Evolutionary conservation across 1,140 invertebrate genomes (phyloP).

Genomic region (Araneus ventricosus): DNA sequence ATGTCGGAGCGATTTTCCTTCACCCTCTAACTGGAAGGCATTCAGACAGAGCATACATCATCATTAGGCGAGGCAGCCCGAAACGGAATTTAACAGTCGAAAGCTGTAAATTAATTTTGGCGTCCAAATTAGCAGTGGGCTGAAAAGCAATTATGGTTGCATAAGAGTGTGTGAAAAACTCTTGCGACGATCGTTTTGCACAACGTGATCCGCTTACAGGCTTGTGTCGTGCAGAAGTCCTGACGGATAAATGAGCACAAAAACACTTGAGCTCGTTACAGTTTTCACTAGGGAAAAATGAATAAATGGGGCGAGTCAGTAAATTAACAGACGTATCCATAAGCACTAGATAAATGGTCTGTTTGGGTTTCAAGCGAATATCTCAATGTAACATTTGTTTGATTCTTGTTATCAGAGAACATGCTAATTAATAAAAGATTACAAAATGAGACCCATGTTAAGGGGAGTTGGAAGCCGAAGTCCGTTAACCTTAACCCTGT

Average conservation of each 20-base stretch:
- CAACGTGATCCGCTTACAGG: neutral
- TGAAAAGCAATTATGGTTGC: neutral
- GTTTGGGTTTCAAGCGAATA: neutral
- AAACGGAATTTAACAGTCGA: neutral
- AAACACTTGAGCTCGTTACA: neutral
- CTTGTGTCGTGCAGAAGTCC: neutral
- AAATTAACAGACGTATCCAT: neutral
- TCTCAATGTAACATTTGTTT: no score
- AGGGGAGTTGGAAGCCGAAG: no score
- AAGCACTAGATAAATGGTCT: neutral
- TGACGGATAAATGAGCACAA: neutral
- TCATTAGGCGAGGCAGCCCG: neutral
- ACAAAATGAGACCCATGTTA: no score
- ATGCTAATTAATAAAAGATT: no score
- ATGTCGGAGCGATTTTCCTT: neutral
- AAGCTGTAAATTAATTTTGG: slow-evolving; percentile 1
- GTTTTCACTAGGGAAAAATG: neutral
- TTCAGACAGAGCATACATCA: neutral
- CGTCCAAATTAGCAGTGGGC: neutral
- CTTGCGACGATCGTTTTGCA: neutral
- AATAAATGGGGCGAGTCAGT: neutral
- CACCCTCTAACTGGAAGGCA: neutral
- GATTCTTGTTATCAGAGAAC: no score
- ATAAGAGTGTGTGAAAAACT: neutral
- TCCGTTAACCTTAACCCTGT: no score